Evolutionary conservation across 2,888 invertebrate species (phyloP).

Genomic region (Carpatolechia fugitivella): DNA sequence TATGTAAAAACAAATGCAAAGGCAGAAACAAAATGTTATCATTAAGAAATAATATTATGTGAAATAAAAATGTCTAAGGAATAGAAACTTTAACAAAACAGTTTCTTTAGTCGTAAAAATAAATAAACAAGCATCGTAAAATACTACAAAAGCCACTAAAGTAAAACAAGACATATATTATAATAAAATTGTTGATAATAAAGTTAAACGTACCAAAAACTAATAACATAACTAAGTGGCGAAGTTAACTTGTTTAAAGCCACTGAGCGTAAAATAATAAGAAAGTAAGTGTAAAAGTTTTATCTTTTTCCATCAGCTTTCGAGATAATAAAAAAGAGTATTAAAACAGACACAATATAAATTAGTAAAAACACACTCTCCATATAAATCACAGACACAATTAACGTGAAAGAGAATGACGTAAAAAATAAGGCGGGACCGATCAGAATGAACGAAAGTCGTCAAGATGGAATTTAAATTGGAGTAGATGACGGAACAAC

Average conservation of each 20-base stretch:
- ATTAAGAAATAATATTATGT: background rate
- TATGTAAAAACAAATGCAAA: no score
- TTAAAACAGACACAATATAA: conserved; percentile 25
- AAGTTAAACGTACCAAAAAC: background rate
- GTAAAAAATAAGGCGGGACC: conserved; percentile 35
- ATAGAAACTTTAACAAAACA: background rate
- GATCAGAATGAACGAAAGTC: conserved; percentile 45
- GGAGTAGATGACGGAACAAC: conserved; percentile 40
- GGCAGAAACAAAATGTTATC: no score
- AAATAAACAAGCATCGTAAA: background rate
- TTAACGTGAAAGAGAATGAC: conserved; percentile 37
- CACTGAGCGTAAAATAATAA: conserved; percentile 10
- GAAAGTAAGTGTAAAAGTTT: conserved; percentile 4
- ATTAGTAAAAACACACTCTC: conserved; percentile 33
- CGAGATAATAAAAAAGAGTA: conserved; percentile 11
- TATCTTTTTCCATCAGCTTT: background rate
- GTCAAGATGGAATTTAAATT: conserved; percentile 66
- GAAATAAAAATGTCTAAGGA: background rate
- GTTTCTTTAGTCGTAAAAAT: background rate
- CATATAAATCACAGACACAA: conserved; percentile 58
- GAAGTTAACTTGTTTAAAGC: background rate
- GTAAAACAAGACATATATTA: background rate
- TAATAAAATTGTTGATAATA: conserved; percentile 11
- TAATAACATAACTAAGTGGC: background rate
- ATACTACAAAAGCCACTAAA: background rate